Base-by-base conservation (phyloP, 1,140 invertebrate genomes). In the silkworm (Bombyx mori) region DNA sequence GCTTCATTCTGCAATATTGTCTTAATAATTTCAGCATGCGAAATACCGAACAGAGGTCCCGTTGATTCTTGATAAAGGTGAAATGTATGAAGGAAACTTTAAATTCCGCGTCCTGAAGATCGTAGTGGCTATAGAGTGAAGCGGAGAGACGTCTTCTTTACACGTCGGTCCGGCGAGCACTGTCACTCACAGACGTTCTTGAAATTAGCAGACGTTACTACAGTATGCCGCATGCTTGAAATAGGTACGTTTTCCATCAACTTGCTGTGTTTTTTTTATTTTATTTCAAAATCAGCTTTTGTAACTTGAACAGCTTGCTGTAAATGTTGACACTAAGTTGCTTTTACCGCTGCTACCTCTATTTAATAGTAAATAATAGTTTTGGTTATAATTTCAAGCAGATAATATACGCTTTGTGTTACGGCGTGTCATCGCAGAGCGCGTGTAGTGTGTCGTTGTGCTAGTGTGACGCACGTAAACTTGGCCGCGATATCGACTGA, bases 1-100 rank as follows among this genome's bases (percentile, higher is more conserved):
- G 82, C 54, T 86, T 86, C 82, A 86, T 86, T 10, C 60, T 82
- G 66, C 67, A 79, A 61, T 78, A 62, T 59, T 67, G 67, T 70
- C 71, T 78, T 44, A 86, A 63, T 48, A 79, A 71, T 66, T 59
- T 70, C 62, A 79, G 61, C 79, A 83, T 86, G 58, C 66, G 79
- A 35, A 35, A 35, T 35, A 35, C 26, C 0, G 4, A 35, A 35
- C 26, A 35, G 26, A 2, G 1, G 26, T 35, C 2, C 26, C 1
- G 26, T 35, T 5, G 26, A 5, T 35, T 35, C 26, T 35, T 35
- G 3, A 50, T 42, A 18, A 45, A 42, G 7, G 10, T 49, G 7
- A 18, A 49, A 12, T 6, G 48, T n/a, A 18, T 12, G 12, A 18
- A 2, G 3, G 22, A 49, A 49, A 49, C n/a, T 7, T 49, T 8